Percentiles rank a stretch among this genome's conserved stretches.
phyloP scores from a whole-genome alignment of 2,113 vertebrate species.

The Peromyscus leucopus region DNA sequence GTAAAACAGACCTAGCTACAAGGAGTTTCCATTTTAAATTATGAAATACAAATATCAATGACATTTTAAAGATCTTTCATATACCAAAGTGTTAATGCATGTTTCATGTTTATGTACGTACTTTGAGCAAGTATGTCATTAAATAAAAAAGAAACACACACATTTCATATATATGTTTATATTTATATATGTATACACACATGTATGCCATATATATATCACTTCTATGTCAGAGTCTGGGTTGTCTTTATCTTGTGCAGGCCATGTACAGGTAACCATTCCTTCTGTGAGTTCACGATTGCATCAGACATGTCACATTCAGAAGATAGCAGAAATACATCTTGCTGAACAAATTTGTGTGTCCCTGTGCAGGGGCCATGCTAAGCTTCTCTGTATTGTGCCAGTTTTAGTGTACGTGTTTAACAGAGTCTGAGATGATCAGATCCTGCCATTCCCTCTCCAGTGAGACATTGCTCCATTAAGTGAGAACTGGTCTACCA shows the following conservation, averaged over 20 bases:
- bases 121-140: neutral
- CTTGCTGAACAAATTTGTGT: neutral
- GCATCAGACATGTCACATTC: neutral
- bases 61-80: neutral
- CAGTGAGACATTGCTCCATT: neutral
- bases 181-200: neutral
- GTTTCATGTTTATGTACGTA: neutral
- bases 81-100: neutral
- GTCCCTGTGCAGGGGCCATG: neutral
- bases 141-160: neutral
- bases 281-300: neutral
- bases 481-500: neutral
- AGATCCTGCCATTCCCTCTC: neutral
- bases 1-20: neutral
- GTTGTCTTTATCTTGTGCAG: neutral
- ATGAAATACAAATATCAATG: neutral
- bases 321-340: neutral
- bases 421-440: neutral
- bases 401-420: neutral
- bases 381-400: neutral
- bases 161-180: neutral
- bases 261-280: neutral
- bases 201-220: neutral
- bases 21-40: neutral
- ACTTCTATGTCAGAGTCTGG: neutral